Evolutionary conservation across 2,797 vertebrate species (phyloP).

Genomic region (Monodelphis domestica): DNA sequence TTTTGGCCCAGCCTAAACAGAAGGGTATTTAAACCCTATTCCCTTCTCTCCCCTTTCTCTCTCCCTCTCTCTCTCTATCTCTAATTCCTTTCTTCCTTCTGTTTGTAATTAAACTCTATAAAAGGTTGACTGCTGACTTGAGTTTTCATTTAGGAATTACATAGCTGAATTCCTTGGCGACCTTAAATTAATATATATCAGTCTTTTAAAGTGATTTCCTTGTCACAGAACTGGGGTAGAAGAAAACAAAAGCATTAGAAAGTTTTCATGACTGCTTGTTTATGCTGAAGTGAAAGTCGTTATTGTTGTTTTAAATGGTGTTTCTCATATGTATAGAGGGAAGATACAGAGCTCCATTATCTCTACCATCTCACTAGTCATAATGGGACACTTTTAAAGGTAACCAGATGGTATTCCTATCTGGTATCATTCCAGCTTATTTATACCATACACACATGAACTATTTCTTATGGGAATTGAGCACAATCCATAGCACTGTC

Average conservation of each 20-base stretch:
- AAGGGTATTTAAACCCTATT: too few relatives aligned
- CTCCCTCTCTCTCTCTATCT: too few relatives aligned
- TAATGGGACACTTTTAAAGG: background rate
- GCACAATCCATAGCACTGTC: background rate
- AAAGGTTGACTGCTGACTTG: too few relatives aligned
- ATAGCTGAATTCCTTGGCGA: too few relatives aligned
- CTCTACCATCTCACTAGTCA: background rate
- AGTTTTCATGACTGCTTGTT: background rate
- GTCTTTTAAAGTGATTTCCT: too few relatives aligned
- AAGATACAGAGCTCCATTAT: background rate
- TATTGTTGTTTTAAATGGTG: background rate
- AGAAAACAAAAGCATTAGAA: background rate
- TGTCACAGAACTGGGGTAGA: too few relatives aligned
- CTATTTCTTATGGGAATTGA: background rate
- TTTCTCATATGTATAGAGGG: background rate
- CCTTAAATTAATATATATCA: too few relatives aligned
- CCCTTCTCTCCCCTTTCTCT: too few relatives aligned
- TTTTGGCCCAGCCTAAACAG: too few relatives aligned
- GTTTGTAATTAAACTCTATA: too few relatives aligned
- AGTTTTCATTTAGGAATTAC: too few relatives aligned
- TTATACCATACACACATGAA: background rate
- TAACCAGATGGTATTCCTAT: background rate
- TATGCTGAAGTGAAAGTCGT: background rate
- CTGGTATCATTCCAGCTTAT: background rate
- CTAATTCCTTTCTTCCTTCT: too few relatives aligned